Evolutionary conservation across 2,113 vertebrate species (phyloP).

Genomic region (Gobiocypris rarus): DNA sequence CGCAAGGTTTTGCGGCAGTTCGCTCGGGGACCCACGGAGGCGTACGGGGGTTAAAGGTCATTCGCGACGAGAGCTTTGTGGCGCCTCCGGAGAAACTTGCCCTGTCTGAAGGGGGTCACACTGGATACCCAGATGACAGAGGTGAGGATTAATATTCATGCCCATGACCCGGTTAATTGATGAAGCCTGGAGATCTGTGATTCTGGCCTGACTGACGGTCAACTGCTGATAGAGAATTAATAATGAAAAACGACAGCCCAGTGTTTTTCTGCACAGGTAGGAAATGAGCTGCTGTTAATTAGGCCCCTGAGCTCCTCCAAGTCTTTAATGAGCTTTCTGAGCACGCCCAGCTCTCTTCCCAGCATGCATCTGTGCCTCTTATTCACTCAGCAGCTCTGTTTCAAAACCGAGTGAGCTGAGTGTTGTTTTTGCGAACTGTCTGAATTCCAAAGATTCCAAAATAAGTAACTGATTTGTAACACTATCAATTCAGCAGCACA

Average conservation of each 20-base stretch:
- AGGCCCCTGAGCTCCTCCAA: conserved; percentile 60
- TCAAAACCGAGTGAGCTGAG: background rate
- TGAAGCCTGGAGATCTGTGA: conserved; percentile 43
- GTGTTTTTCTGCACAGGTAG: conserved; percentile 58
- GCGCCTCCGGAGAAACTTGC: conserved; percentile 1
- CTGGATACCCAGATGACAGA: conserved; percentile 45
- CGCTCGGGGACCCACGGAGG: background rate
- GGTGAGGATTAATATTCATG: conserved; percentile 64
- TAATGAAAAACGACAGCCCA: conserved; percentile 63
- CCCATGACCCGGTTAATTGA: conserved; percentile 57
- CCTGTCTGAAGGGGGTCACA: conserved; percentile 12
- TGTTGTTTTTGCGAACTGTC: background rate
- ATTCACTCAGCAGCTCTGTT: background rate
- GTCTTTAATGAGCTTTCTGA: conserved; percentile 61
- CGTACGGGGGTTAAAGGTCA: conserved; percentile 33
- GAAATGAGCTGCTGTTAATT: conserved; percentile 63
- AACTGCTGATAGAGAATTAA: conserved; percentile 63
- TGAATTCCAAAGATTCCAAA: background rate
- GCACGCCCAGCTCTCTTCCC: conserved; percentile 33
- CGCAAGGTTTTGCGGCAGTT: background rate
- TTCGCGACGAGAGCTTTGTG: background rate
- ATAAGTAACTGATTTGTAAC: background rate
- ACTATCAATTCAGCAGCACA: background rate
- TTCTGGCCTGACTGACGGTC: conserved; percentile 53
- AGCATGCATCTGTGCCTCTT: conserved; percentile 10